Conservation (phyloP, 2,888 invertebrate genomes). For the Drosophila vallismaia region DNA sequence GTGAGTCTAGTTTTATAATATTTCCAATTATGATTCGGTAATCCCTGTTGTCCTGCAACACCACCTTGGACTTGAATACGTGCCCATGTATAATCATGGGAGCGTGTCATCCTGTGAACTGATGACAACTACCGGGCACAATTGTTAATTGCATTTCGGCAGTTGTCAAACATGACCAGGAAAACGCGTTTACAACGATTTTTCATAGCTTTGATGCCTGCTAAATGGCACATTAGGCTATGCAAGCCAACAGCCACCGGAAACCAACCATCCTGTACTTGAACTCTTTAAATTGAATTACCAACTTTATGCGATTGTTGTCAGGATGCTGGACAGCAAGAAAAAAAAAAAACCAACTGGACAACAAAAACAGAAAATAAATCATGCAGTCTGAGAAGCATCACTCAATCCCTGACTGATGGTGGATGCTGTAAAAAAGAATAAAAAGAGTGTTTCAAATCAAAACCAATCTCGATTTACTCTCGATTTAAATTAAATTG, state of each 20-base stretch:
- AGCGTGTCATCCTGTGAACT: constrained; percentile 25
- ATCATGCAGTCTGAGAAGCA: constrained; percentile 35
- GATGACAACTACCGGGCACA: constrained; percentile 65
- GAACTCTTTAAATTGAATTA: constrained; percentile 32
- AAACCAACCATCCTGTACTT: constrained; percentile 13
- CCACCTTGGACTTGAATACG: constrained; percentile 3
- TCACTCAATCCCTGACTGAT: constrained; percentile 36
- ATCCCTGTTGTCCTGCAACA: not conserved
- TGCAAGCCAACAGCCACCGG: not conserved
- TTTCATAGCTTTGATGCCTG: constrained; percentile 37
- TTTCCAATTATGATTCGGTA: not conserved
- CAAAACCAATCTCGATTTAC: too few relatives aligned
- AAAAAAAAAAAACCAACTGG: constrained; percentile 3
- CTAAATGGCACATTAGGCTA: constrained; percentile 45
- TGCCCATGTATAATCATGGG: constrained; percentile 18
- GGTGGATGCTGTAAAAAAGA: constrained; percentile 24
- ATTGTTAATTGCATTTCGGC: constrained; percentile 81
- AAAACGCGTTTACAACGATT: constrained; percentile 59
- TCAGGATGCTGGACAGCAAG: not conserved
- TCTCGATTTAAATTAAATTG: not conserved
- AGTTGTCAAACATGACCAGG: constrained; percentile 73
- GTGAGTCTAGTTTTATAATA: too few relatives aligned
- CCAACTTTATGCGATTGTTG: constrained; percentile 24
- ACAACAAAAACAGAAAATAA: constrained; percentile 5
- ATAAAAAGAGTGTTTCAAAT: too few relatives aligned